Evolutionary conservation across 2,888 invertebrate genomes (phyloP), one percentile per base, ranked within the genome.

Genomic region (Himalopsyche japonica): DNA sequence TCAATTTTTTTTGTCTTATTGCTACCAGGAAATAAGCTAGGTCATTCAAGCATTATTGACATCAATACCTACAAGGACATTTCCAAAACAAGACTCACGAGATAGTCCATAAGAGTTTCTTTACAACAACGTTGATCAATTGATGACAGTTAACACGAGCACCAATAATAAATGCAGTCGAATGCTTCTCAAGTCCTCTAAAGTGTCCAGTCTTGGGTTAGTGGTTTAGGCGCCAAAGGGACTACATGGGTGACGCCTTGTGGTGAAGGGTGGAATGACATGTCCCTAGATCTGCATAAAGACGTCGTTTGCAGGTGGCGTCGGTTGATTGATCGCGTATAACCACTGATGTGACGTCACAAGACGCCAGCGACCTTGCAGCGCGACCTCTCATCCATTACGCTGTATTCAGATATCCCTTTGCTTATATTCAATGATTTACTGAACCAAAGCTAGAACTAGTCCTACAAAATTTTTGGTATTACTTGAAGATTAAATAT

Each of bases 221-320:
- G 20, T 24, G 57, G 57, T 20, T 24, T 4, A 1, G 57, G 57
- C 6, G 57, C 57, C 24, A 20, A 57, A 57, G 24, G 57, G 57
- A 57, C 49, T 20, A 57, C 34, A 47, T 24, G 34, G 37, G 47
- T 30, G 79, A 32, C 7, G 64, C 79, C 64, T 77, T 64, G 79
- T 80, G 57, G 37, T 37, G 27, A 49, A 47, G 79, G 24, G 57
- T 49, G 77, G 82, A 80, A 80, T 80, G 82, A 76, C 32, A 34
- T 32, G 30, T 8, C 77, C 47, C 43, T 30, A 47, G 37, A 86
- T 86, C 86, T 86, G 85, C 86, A 86, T 86, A 77, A 81, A 81
- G 84, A 76, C 78, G 86, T 86, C 86, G 85, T 79, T 32, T 43
- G 81, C 86, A 86, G 86, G 84, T 86, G 86, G 48, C 80, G 85